Base-by-base conservation (phyloP, 2,888 invertebrate species). In the Lucinisca nassula region DNA sequence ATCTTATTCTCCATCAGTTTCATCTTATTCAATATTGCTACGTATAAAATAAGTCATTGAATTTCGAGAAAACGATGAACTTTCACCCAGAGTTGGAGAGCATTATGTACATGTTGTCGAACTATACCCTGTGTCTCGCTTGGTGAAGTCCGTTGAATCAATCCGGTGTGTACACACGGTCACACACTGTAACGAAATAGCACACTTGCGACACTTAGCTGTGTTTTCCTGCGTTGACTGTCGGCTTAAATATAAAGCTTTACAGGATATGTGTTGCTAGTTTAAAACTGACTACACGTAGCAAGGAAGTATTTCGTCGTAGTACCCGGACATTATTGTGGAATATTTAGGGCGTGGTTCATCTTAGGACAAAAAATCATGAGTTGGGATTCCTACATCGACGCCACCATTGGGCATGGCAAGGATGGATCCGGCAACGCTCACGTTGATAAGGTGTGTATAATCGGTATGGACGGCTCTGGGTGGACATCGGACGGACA, bases 361-460 rank as follows among this genome's bases (percentile, higher is more conserved):
- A 8, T 8, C 45, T 12, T 45, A 45, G 17, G 8, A 12, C 10
- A 17, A 45, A 12, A 45, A 45, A 45, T 45, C 45, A 45, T 45
- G 45, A 27, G 51, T 70, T 92, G 92, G 92, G 91, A 92, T 86
- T 51, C 82, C 14, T 92, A 92, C 77, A 79, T 92, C 21, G 92
- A 92, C 51, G 91, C 88, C 70, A 30, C 92, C 49, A 74, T 90
- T 49, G 89, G 79, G 2, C 86, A 92, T 21, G 83, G 79, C 72
- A 89, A 88, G 30, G 91, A 92, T 79, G 27, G 37, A 3, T 45
- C 38, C 30, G 92, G 92, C 17, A 45, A 32, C 0, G 37, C 82
- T 2, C 89, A 92, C 76, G 61, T 45, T 8, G 92, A 92, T 76
- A 87, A 82, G n/a, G 92, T 78, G 0, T 87, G 89, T 58, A 92